Evolutionary conservation across 2,888 invertebrate species (phyloP).

Genomic region (Acrocyrtus sp.): DNA sequence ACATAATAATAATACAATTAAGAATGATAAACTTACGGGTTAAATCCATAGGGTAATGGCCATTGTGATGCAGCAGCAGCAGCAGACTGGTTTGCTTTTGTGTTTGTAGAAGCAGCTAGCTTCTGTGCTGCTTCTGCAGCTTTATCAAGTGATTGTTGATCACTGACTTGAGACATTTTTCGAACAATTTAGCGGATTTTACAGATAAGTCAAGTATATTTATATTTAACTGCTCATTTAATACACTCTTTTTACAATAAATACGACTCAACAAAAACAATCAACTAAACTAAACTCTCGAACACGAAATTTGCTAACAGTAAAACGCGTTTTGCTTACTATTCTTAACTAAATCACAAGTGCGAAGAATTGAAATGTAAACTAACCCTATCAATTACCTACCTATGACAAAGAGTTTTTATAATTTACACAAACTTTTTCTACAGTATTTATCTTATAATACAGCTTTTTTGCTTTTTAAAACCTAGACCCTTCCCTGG

Average conservation of each 20-base stretch:
- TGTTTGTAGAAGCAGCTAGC: conserved; percentile 62
- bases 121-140: conserved; percentile 62
- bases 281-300: not conserved
- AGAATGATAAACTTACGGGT: conserved; percentile 51
- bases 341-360: too few species aligned
- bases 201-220: not conserved
- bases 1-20: not conserved
- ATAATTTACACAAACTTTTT: too few species aligned
- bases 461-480: too few species aligned
- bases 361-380: too few species aligned
- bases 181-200: not conserved
- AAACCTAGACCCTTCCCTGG: too few species aligned
- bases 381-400: too few species aligned
- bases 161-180: conserved; percentile 40
- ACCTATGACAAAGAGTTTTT: too few species aligned
- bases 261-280: not conserved
- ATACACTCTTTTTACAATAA: too few species aligned
- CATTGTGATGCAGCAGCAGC: conserved; percentile 41
- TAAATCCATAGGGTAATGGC: conserved; percentile 53
- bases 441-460: too few species aligned
- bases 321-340: too few species aligned
- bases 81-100: conserved; percentile 10
- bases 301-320: too few species aligned
- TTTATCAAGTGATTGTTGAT: conserved; percentile 52
- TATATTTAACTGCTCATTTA: too few species aligned